Conservation (phyloP, 2,113 vertebrate genomes). For the Orientallactaga bullata region DNA sequence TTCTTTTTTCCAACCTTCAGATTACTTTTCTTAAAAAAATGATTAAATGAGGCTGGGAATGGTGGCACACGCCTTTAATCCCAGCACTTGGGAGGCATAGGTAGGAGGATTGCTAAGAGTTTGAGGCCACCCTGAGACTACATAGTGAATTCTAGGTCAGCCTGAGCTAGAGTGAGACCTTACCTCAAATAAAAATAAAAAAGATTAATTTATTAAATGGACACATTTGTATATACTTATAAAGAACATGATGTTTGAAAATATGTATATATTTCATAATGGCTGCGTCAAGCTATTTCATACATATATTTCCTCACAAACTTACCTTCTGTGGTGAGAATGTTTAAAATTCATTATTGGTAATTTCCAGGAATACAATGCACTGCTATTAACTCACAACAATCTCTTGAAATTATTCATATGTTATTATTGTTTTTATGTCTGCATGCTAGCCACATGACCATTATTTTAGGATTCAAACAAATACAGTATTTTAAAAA, state of each 20-base stretch:
- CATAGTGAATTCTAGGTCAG: too few species aligned
- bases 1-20: background rate
- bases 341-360: background rate
- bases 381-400: background rate
- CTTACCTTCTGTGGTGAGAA: background rate
- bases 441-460: background rate
- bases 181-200: too few species aligned
- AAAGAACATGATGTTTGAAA: background rate
- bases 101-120: too few species aligned
- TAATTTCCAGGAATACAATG: background rate
- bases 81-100: too few species aligned
- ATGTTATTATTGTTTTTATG: background rate
- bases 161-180: too few species aligned
- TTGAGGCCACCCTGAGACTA: too few species aligned
- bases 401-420: background rate
- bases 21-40: conserved; percentile 25
- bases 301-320: too few species aligned
- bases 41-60: too few species aligned
- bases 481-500: background rate
- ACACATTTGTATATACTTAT: background rate
- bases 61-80: too few species aligned
- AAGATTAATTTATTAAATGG: background rate
- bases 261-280: background rate
- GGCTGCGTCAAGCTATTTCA: background rate
- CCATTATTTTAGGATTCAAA: background rate